phyloP scores from a whole-genome alignment of 1,140 invertebrate species.

The Aphelenchoides avenae region DNA sequence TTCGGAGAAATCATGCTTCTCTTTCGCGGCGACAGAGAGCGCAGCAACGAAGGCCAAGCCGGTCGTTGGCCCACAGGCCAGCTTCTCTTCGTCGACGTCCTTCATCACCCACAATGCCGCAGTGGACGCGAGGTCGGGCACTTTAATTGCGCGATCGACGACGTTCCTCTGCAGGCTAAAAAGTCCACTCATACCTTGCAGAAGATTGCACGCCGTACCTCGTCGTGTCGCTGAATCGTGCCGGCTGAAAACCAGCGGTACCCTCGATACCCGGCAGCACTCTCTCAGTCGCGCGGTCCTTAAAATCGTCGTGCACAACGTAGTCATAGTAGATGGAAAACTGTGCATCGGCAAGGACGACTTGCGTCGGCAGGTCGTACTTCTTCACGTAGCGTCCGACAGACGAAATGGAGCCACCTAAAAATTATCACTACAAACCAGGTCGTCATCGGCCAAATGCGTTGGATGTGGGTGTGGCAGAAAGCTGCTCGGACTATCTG shows the following conservation, averaged over 20 bases:
- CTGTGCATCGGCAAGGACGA: conserved; percentile 39
- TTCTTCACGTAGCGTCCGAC: conserved; percentile 42
- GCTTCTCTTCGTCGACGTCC: conserved; percentile 33
- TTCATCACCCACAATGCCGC: conserved; percentile 47
- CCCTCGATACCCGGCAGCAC: conserved; percentile 42
- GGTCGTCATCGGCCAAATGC: no score
- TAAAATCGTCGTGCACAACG: conserved; percentile 32
- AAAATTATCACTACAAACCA: no score
- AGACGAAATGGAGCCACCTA: conserved; percentile 47
- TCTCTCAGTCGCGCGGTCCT: conserved; percentile 28
- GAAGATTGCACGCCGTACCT: conserved; percentile 6
- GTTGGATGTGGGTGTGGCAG: no score
- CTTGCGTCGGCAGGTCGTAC: conserved; percentile 33
- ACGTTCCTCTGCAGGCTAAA: conserved; percentile 34
- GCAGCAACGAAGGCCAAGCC: conserved; percentile 46
- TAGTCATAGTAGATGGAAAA: conserved; percentile 48
- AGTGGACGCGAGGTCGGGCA: conserved; percentile 46
- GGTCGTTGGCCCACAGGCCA: conserved; percentile 43
- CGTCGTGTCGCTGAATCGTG: conserved; percentile 5
- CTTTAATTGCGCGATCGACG: conserved; percentile 44
- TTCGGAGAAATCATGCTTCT: conserved; percentile 2
- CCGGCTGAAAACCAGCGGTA: conserved; percentile 31
- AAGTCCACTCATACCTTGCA: neutral
- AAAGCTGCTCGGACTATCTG: no score
- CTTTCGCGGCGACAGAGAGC: conserved; percentile 36